Conservation (phyloP, 2,888 invertebrate genomes). For the Nemapogon koenigi region DNA sequence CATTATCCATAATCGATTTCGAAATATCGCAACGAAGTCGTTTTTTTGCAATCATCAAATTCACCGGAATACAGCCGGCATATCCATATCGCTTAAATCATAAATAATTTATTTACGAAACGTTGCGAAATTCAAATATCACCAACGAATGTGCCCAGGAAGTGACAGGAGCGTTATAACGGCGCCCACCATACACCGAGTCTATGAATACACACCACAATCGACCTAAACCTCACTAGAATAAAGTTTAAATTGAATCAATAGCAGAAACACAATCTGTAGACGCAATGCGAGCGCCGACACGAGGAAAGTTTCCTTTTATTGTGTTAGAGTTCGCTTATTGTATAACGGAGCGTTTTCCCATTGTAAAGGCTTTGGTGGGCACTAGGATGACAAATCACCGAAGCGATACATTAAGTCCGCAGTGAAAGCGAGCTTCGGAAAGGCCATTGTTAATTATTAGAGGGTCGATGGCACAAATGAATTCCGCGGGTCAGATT, state of each 20-base stretch:
- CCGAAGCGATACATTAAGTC: conserved; percentile 39
- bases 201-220: too few species aligned
- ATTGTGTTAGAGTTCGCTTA: conserved; percentile 55
- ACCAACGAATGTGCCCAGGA: conserved; percentile 21
- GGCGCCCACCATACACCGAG: too few species aligned
- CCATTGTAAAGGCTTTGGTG: conserved; percentile 33
- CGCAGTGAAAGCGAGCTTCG: conserved; percentile 26
- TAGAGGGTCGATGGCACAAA: conserved; percentile 1
- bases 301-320: conserved; percentile 47
- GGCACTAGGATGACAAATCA: conserved; percentile 44
- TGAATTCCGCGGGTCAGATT: conserved; percentile 7
- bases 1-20: too few species aligned
- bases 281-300: conserved; percentile 28
- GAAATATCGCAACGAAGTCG: too few species aligned
- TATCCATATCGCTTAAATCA: conserved; percentile 8
- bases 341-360: conserved; percentile 48
- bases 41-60: too few species aligned
- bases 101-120: conserved; percentile 10
- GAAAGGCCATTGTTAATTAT: conserved; percentile 26
- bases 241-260: conserved; percentile 21
- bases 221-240: conserved; percentile 24
- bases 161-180: conserved; percentile 30
- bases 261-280: conserved; percentile 42
- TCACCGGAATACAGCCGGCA: neutral
- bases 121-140: conserved; percentile 12